These are phyloP conservation scores for Onychomys arenicola DNA, from an alignment of 2,797 vertebrate species.

Conservation along the genomic window DNA sequence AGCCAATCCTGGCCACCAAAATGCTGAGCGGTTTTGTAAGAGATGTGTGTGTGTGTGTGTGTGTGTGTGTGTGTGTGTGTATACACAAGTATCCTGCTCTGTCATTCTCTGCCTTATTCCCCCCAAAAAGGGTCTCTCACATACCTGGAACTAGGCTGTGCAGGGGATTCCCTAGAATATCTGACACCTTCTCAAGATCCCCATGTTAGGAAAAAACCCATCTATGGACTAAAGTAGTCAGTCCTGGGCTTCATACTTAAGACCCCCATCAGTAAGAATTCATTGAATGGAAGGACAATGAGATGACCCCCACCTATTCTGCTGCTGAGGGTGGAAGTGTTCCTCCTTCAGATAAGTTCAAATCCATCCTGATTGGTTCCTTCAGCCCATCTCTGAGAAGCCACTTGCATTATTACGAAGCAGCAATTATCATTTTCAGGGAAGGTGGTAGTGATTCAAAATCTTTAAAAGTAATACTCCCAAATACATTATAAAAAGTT, in stretches of 20 bases:
- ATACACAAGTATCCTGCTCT: not conserved
- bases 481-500: constrained; percentile 77
- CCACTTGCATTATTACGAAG: not conserved
- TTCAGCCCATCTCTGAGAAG: constrained; percentile 50
- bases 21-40: not conserved
- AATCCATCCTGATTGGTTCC: not conserved
- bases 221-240: not conserved
- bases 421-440: constrained; percentile 73
- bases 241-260: constrained; percentile 20
- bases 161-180: not conserved
- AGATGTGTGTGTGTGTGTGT: not conserved
- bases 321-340: accelerated
- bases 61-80: not conserved
- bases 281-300: not conserved
- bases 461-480: constrained; percentile 71
- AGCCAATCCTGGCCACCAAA: not conserved
- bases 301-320: not conserved
- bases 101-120: not conserved
- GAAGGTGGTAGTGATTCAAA: constrained; percentile 66
- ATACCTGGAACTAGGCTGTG: not conserved
- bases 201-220: not conserved
- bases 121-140: not conserved
- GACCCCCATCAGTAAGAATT: not conserved
- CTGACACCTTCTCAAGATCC: not conserved
- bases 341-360: not conserved